Base-by-base conservation (phyloP, 2,797 vertebrate genomes). In the Alfaro cultratus region DNA sequence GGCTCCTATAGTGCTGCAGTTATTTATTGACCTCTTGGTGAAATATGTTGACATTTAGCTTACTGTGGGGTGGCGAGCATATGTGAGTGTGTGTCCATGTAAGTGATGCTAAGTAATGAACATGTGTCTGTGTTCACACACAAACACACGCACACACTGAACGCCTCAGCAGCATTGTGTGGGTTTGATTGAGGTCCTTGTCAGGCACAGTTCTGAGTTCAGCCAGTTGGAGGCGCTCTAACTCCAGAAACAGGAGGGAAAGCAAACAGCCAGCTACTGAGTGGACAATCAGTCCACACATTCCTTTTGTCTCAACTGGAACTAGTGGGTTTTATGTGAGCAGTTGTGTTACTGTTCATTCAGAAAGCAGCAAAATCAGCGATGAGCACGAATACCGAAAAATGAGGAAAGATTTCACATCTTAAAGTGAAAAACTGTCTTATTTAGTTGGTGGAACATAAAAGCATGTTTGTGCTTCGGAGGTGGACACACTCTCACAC, bases 151-250 rank as follows among this genome's bases (percentile, higher is more conserved):
- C 55, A 60, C 57, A 31, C 6, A 49, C 73, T 57, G 67, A 4
- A 80, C 68, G n/a, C 23, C 41, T 81, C 45, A 29, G 45, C n/a
- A 80, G 67, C 26, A 60, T 4, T 79, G 73, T 72, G 53, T 78
- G 72, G 74, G 49, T 73, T 78, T 78, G 45, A 68, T 77, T n/a
- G 51, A 68, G 36, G 64, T 53, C 13, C 34, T 41, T 41, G 36
- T 47, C 53, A 57, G 2, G 0, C 64, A 18, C 62, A 82, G 47
- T 82, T 88, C 62, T 68, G 23, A 26, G 53, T 75, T 74, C 74
- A n/a, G 46, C 81, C 93, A 89, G 88, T 84, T 91, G 91, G 85
- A 77, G 92, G 90, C 92, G 87, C 90, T 94, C 77, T 46, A 80
- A 87, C 79, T 90, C 82, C 87, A 91, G 51, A 77, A 80, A 87